Conservation (phyloP, 1,140 invertebrate species). For the Hyles euphorbiae region DNA sequence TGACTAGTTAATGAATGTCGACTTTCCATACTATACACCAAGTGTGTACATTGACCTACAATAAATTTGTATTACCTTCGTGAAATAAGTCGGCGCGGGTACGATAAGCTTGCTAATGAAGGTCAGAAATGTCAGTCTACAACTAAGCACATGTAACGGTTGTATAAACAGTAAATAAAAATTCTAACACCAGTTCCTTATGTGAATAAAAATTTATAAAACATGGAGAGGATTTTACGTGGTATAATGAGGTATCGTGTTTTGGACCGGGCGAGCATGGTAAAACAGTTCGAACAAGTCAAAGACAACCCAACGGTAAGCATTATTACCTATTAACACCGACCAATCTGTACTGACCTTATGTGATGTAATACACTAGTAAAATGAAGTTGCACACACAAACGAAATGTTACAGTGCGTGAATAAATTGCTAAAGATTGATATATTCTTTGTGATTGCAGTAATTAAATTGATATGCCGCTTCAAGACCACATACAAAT, state of each 20-base stretch:
- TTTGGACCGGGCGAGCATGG: constrained; percentile 88
- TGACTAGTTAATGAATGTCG: too few species aligned
- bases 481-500: not conserved
- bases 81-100: constrained; percentile 19
- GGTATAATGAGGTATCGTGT: constrained; percentile 92
- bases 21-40: too few species aligned
- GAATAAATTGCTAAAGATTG: too few species aligned
- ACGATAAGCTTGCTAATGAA: constrained; percentile 64
- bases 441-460: too few species aligned
- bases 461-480: too few species aligned
- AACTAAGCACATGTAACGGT: constrained; percentile 29
- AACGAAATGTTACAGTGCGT: too few species aligned
- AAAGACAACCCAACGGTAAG: constrained; percentile 90
- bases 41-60: constrained; percentile 24
- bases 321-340: constrained; percentile 11
- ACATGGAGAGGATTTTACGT: constrained; percentile 89
- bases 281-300: constrained; percentile 92
- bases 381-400: too few species aligned
- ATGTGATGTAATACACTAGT: not conserved
- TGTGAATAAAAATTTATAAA: not conserved
- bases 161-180: not conserved
- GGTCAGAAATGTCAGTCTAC: constrained; percentile 63
- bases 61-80: constrained; percentile 15
- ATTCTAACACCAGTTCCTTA: too few species aligned
- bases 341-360: constrained; percentile 25